phyloP scores from a whole-genome alignment of 2,113 vertebrate species.

The Penelope pileata region DNA sequence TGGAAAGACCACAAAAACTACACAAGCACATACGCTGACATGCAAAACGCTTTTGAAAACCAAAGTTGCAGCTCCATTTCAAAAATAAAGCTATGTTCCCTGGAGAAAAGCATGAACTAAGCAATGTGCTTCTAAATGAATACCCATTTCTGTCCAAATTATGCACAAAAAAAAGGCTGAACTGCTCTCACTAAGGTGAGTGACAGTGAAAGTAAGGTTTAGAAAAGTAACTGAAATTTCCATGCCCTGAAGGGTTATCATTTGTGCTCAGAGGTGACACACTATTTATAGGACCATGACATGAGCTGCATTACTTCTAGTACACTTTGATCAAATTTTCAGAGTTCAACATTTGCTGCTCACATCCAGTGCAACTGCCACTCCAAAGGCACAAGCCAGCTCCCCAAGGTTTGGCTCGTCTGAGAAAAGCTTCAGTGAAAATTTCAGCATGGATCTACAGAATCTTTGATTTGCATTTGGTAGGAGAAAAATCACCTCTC shows the following conservation, averaged over 20 bases:
- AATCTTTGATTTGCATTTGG: conserved; percentile 6
- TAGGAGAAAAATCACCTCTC: conserved; percentile 58
- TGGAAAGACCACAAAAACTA: not conserved
- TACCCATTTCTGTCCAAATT: not conserved
- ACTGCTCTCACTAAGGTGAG: not conserved
- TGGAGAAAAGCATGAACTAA: not conserved
- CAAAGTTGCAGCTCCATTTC: not conserved
- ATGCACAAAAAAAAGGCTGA: not conserved
- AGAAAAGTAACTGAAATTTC: not conserved
- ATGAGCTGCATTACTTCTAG: conserved; percentile 18
- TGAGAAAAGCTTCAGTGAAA: not conserved
- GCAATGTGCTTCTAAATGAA: not conserved
- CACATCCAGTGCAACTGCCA: not conserved
- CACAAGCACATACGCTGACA: not conserved
- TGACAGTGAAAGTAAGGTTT: not conserved
- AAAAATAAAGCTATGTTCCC: not conserved
- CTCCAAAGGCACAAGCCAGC: not conserved
- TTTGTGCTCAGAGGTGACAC: conserved; percentile 26
- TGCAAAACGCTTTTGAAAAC: not conserved
- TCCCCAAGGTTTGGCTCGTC: not conserved
- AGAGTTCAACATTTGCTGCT: not conserved
- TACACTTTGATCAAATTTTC: conserved; percentile 39
- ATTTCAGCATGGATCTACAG: not conserved
- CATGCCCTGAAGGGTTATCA: not conserved
- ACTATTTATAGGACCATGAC: conserved; percentile 45